Evolutionary conservation across 2,888 invertebrate species (phyloP).

Genomic region (Orthonychiurus folsomi): DNA sequence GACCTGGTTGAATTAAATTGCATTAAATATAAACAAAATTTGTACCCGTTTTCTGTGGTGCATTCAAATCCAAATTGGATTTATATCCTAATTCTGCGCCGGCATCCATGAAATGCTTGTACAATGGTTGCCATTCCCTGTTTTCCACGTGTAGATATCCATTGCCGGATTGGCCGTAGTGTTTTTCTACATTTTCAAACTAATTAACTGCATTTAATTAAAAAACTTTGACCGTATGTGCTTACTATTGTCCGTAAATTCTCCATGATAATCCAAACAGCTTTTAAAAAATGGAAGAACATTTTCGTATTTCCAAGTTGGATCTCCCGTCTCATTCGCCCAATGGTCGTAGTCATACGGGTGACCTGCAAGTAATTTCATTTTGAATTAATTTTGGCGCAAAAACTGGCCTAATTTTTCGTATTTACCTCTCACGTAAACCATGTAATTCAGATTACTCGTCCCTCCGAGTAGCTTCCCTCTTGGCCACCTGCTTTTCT

Average conservation of each 20-base stretch:
- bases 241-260: constrained; percentile 23
- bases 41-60: constrained; percentile 23
- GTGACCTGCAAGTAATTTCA: too few species aligned
- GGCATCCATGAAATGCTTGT: constrained; percentile 23
- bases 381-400: too few species aligned
- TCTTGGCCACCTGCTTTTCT: constrained; percentile 25
- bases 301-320: constrained; percentile 28
- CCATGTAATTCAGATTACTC: constrained; percentile 24
- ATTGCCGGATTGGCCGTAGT: constrained; percentile 14
- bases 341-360: constrained; percentile 25
- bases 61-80: constrained; percentile 30
- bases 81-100: constrained; percentile 33
- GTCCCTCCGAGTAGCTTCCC: constrained; percentile 20
- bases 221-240: too few species aligned
- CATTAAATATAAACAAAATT: background rate
- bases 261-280: constrained; percentile 26
- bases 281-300: constrained; percentile 32
- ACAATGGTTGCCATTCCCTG: constrained; percentile 17
- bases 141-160: constrained; percentile 20
- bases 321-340: constrained; percentile 30
- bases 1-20: background rate
- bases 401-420: background rate
- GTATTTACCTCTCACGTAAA: constrained; percentile 27
- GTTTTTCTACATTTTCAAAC: too few species aligned
- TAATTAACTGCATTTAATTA: too few species aligned